Evolutionary conservation across 2,888 invertebrate species (phyloP).

Genomic region (Drosophila gaucha): DNA sequence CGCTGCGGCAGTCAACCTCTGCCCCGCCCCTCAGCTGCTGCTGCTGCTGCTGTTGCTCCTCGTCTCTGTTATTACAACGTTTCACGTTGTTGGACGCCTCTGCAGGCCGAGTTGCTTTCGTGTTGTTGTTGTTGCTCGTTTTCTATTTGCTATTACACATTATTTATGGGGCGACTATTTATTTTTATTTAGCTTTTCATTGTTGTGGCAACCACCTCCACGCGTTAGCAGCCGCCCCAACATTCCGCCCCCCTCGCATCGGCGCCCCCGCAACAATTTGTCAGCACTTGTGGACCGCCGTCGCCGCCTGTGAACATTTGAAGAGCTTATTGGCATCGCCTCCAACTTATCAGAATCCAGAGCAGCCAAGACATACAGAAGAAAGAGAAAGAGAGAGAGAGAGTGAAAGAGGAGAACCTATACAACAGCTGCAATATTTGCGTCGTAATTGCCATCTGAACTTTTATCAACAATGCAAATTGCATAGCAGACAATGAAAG

Average conservation of each 20-base stretch:
- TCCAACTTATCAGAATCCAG: conserved; percentile 34
- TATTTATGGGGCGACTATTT: conserved; percentile 65
- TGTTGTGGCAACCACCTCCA: conserved; percentile 50
- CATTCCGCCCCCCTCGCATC: not conserved
- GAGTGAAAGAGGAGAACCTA: not conserved
- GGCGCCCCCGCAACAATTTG: conserved; percentile 62
- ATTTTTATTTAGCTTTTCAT: conserved; percentile 63
- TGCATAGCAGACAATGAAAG: not conserved
- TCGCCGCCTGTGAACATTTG: conserved; percentile 37
- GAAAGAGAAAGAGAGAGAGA: not conserved
- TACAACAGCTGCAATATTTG: conserved; percentile 37
- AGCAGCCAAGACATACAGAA: conserved; percentile 19
- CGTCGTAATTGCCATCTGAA: conserved; percentile 45
- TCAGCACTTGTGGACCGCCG: conserved; percentile 35
- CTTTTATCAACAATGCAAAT: conserved; percentile 36
- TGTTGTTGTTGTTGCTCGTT: conserved; percentile 31
- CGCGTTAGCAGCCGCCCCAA: conserved; percentile 8
- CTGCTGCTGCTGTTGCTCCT: not conserved
- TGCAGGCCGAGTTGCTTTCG: conserved; percentile 19
- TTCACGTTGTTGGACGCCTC: conserved; percentile 45
- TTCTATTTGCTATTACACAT: conserved; percentile 60
- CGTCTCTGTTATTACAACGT: conserved; percentile 45
- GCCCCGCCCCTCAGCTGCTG: not conserved
- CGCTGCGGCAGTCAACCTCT: conserved; percentile 5
- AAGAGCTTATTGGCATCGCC: conserved; percentile 26